phyloP scores from a whole-genome alignment of 1,140 invertebrate genomes.

The Pachyrhynchus sulphureomaculatus region DNA sequence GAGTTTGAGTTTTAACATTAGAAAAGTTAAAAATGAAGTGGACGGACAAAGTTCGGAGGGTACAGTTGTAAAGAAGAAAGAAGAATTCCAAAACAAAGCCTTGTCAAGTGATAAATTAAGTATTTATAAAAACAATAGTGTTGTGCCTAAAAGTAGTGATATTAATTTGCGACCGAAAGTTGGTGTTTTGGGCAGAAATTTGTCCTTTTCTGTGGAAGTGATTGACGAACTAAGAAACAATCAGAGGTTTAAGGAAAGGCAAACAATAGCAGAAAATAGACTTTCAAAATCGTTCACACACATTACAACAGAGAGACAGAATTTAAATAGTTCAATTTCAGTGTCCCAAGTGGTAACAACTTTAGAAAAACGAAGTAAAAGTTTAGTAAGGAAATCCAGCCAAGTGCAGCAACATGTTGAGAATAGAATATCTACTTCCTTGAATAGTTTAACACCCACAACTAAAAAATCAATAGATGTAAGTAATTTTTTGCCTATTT shows the following conservation, averaged over 20 bases:
- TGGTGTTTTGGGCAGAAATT: neutral
- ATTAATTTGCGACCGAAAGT: no score
- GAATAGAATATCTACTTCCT: neutral
- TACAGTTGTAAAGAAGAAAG: neutral
- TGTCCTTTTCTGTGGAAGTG: neutral
- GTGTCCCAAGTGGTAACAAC: neutral
- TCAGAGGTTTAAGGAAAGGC: neutral
- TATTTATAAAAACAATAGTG: neutral
- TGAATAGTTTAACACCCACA: neutral
- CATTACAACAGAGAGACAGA: neutral
- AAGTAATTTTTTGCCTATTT: no score
- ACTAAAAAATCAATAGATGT: no score
- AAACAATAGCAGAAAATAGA: neutral
- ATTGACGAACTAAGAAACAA: conserved; percentile 2
- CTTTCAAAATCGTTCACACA: conserved; percentile 8
- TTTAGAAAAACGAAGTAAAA: neutral
- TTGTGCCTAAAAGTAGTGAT: neutral
- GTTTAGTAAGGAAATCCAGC: neutral
- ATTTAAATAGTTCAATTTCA: neutral
- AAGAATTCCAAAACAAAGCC: neutral
- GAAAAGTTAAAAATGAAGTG: neutral
- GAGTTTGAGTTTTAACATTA: conserved; percentile 8
- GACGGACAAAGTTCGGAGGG: neutral
- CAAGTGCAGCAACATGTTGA: neutral
- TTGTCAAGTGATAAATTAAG: neutral